Evolutionary conservation across 2,113 vertebrate species (phyloP).

Genomic region (Lagopus leucura): DNA sequence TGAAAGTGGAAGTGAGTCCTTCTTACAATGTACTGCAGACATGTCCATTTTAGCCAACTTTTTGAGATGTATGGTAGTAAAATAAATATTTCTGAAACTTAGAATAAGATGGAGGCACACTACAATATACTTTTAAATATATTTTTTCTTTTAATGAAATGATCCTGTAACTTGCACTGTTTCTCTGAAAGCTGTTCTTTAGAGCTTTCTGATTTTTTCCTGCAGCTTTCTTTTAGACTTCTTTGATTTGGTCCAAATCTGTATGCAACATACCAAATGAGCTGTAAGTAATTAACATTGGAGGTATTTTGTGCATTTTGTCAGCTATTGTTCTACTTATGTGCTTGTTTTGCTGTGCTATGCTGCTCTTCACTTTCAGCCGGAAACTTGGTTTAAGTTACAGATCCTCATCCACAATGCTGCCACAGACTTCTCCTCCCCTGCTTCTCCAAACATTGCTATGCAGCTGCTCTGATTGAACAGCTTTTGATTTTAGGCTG

Average conservation of each 20-base stretch:
- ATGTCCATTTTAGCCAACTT: fast-evolving
- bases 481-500: not conserved
- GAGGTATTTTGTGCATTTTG: not conserved
- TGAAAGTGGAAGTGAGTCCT: not conserved
- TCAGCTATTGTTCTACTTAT: fast-evolving
- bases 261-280: not conserved
- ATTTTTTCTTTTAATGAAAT: not conserved
- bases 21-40: fast-evolving
- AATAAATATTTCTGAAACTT: not conserved
- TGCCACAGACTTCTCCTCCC: too few relatives aligned
- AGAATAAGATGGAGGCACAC: not conserved
- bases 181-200: not conserved
- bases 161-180: not conserved
- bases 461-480: not conserved
- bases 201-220: not conserved
- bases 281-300: fast-evolving
- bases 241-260: not conserved
- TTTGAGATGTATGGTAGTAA: fast-evolving
- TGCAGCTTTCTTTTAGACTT: not conserved
- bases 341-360: fast-evolving
- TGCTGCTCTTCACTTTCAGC: fast-evolving
- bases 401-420: fast-evolving
- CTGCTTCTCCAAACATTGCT: not conserved
- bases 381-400: not conserved
- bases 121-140: not conserved